Percentiles rank a stretch among this genome's conserved stretches.
Conservation (phyloP, 2,888 invertebrate species). For the Ectropis crepuscularia region DNA sequence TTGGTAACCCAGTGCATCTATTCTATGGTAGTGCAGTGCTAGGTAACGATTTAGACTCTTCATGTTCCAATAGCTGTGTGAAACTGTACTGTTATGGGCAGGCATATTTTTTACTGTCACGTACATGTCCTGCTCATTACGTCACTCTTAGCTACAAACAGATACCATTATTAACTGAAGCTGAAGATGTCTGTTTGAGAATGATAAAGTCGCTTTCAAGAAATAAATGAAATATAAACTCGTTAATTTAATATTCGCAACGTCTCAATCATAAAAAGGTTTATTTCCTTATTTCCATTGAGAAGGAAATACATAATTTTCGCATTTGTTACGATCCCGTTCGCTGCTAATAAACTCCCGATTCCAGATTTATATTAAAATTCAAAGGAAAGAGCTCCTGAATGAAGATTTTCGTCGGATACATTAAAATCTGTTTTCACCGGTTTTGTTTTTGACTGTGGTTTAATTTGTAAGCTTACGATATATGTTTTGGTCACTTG, state of each 20-base stretch:
- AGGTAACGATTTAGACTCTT: too few species aligned
- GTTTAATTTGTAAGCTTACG: conserved; percentile 44
- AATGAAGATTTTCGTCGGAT: conserved; percentile 83
- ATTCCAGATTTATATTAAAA: conserved; percentile 81
- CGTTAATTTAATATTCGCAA: conserved; percentile 23
- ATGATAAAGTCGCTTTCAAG: background rate
- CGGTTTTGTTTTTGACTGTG: conserved; percentile 57
- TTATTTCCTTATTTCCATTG: conserved; percentile 34
- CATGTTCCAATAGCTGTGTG: too few species aligned
- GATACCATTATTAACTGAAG: too few species aligned
- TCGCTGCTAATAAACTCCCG: conserved; percentile 79
- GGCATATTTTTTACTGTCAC: too few species aligned
- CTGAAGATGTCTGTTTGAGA: too few species aligned
- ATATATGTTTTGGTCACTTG: too few species aligned
- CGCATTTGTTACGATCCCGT: conserved; percentile 71
- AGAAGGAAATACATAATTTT: conserved; percentile 64
- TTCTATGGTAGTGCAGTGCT: too few species aligned
- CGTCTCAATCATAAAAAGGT: conserved; percentile 40
- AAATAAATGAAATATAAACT: background rate
- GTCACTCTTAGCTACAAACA: too few species aligned
- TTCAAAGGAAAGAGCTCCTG: conserved; percentile 72
- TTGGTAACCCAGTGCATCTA: too few species aligned
- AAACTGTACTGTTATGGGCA: too few species aligned
- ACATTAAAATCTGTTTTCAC: conserved; percentile 83
- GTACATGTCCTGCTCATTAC: too few species aligned